Percentiles rank a stretch among this genome's conserved stretches.
Evolutionary conservation across 2,113 vertebrate species (phyloP).

Genomic region (Lepisosteus oculatus): DNA sequence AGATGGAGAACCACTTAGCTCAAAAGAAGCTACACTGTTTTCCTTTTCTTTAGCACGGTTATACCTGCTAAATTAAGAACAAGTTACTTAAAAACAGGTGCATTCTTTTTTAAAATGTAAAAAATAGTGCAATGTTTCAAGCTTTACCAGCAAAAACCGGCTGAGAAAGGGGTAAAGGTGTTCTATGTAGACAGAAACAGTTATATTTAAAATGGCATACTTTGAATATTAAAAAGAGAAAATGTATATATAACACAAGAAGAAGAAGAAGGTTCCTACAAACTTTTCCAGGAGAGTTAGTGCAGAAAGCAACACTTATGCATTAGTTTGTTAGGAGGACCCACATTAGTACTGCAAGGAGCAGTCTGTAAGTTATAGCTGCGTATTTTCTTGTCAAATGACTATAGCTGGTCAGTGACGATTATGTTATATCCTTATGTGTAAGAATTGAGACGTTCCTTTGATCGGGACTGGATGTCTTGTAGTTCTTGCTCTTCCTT

Average conservation of each 20-base stretch:
- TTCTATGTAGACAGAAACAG: constrained; percentile 25
- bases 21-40: constrained; percentile 18
- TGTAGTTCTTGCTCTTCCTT: constrained; percentile 98
- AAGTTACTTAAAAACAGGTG: constrained; percentile 12
- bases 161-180: constrained; percentile 15
- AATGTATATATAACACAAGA: constrained; percentile 59
- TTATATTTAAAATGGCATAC: constrained; percentile 57
- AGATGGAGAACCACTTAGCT: constrained; percentile 4
- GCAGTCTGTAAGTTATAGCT: constrained; percentile 76
- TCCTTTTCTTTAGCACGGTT: constrained; percentile 23
- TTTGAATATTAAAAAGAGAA: constrained; percentile 45
- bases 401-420: constrained; percentile 50
- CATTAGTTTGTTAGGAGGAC: constrained; percentile 78
- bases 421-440: constrained; percentile 72
- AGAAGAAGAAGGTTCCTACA: constrained; percentile 48
- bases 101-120: constrained; percentile 23
- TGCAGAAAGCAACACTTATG: constrained; percentile 65
- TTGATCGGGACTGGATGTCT: constrained; percentile 96
- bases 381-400: constrained; percentile 67
- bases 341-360: constrained; percentile 71
- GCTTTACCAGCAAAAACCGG: constrained; percentile 41
- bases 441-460: constrained; percentile 99
- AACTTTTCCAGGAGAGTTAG: constrained; percentile 71
- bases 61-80: constrained; percentile 27
- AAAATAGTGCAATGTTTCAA: constrained; percentile 58